Base-by-base conservation (phyloP, 2,888 invertebrate genomes). In the Itoplectis maculator region DNA sequence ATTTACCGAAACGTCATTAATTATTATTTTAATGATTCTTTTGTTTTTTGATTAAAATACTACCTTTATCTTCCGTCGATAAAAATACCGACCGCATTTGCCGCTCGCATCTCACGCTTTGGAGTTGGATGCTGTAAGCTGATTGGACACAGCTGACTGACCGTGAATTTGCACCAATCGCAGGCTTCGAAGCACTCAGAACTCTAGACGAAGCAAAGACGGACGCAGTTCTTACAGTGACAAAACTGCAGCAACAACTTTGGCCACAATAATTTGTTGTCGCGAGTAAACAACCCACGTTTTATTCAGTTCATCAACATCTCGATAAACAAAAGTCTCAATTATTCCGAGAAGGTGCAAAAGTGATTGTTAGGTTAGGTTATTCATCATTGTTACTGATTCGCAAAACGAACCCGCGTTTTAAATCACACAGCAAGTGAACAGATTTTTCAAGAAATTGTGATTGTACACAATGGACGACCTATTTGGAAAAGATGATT, bases 401-500 rank as follows among this genome's bases (percentile, higher is more conserved):
- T 20, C 23, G 11, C 23, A 5, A 54, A 54, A 47, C 6, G 23
- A 23, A 4, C 54, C 9, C 8, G 54, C 2, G 23, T 9, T 5
- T 20, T 3, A 23, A 20, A 54, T 11, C 9, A 23, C 54, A 11
- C 3, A 54, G 23, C 1, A 20, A 54, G 13, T 54, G 13, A 63
- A 54, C 40, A 3, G 23, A 54, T 9, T 8, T n/a, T 54, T 8
- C 40, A 5, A 15, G 0, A n/a, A 56, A 42, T 1, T 54, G 23
- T 23, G 42, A 56, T 13, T 20, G 13, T 23, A 11, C 9, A 66
- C 47, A 37, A 91, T 91, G 91, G 91, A 91, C 81, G 88, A 90
- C 65, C 85, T 91, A 70, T 90, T 91, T 83, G 91, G 90, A 0
- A 91, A 89, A 78, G 91, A 91, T 75, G 91, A 91, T 80, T 90